Conservation (phyloP, 2,797 vertebrate species). For the Potorous gilbertii region DNA sequence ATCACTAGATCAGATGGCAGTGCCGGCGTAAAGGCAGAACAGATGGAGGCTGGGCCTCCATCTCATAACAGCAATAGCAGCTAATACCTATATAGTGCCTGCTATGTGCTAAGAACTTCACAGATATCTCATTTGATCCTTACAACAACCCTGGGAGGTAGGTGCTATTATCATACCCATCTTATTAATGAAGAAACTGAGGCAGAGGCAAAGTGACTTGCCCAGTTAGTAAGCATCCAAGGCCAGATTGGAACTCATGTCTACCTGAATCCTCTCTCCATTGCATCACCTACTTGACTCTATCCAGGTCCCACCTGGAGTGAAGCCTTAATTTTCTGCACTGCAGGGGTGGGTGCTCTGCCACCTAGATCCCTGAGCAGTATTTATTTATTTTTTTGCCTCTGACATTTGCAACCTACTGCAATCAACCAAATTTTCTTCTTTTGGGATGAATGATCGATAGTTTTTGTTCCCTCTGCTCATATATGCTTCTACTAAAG, state of each 20-base stretch:
- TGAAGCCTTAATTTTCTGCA: not conserved
- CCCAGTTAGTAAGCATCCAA: too few species aligned
- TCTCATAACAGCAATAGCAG: not conserved
- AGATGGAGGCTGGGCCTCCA: not conserved
- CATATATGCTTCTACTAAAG: not conserved
- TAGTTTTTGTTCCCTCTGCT: slow-evolving; percentile 24
- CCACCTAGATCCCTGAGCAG: not conserved
- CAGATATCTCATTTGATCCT: not conserved
- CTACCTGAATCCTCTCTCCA: not conserved
- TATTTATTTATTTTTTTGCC: slow-evolving; percentile 28
- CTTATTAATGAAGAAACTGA: not conserved
- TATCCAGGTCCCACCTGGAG: not conserved
- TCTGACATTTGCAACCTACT: slow-evolving; percentile 41
- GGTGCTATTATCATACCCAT: not conserved
- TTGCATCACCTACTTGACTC: not conserved
- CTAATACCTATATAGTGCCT: not conserved
- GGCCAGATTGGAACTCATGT: not conserved
- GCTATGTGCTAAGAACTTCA: not conserved
- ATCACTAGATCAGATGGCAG: not conserved
- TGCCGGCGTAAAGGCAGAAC: not conserved
- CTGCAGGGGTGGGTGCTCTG: slow-evolving; percentile 5
- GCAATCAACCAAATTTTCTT: slow-evolving; percentile 41
- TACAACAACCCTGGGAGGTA: not conserved
- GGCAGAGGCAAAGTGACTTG: not conserved
- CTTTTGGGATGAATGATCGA: slow-evolving; percentile 30